Evolutionary conservation across 2,113 vertebrate genomes (phyloP).

Genomic region (Cyrtonyx montezumae): DNA sequence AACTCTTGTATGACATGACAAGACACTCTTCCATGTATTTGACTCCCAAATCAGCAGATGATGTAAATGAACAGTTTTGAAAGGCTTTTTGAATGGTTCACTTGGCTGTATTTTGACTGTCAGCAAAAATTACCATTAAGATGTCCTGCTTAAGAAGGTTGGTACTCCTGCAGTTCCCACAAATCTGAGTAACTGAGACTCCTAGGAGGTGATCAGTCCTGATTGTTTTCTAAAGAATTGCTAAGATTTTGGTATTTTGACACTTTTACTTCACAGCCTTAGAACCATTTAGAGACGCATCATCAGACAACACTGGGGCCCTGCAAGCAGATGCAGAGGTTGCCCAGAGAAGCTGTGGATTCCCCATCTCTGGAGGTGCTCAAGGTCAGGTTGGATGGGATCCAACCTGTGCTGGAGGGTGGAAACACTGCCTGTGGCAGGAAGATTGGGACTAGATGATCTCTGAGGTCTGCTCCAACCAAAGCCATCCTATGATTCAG

Average conservation of each 20-base stretch:
- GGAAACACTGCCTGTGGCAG: too few species aligned
- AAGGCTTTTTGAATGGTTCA: slow-evolving; percentile 42
- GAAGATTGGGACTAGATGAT: too few species aligned
- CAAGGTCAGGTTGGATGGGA: too few species aligned
- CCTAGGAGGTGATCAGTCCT: not conserved
- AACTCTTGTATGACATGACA: not conserved
- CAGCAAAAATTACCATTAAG: slow-evolving; percentile 36
- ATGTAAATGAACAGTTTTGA: slow-evolving; percentile 37
- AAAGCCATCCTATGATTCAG: not conserved
- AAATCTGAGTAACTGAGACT: fast-evolving
- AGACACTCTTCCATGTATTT: not conserved
- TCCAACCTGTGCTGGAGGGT: too few species aligned
- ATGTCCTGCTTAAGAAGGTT: not conserved
- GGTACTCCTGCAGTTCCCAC: not conserved
- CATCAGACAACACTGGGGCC: not conserved
- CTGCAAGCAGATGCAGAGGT: not conserved
- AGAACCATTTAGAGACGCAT: not conserved
- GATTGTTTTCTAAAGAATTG: not conserved
- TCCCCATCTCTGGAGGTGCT: too few species aligned
- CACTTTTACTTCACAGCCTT: not conserved
- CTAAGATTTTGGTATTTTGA: not conserved
- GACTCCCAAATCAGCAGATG: slow-evolving; percentile 21
- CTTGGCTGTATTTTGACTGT: slow-evolving; percentile 38
- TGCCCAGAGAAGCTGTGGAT: too few species aligned
- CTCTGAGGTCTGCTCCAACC: too few species aligned